phyloP scores from a whole-genome alignment of 2,113 vertebrate species.

The Aythya baeri region DNA sequence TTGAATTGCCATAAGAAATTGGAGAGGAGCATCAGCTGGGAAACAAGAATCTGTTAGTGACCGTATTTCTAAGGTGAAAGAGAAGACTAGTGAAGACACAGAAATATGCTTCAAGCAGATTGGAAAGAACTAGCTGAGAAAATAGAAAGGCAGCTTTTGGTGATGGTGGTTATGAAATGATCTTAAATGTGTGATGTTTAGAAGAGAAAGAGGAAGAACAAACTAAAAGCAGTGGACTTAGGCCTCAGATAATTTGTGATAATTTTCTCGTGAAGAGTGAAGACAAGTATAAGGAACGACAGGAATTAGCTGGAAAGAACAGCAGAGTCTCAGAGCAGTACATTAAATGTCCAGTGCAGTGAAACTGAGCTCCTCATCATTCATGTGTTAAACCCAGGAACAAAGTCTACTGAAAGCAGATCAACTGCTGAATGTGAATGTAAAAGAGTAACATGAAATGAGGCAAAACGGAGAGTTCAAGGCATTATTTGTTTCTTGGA shows the following conservation, averaged over 20 bases:
- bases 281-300: not conserved
- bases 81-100: not conserved
- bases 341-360: not conserved
- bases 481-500: not conserved
- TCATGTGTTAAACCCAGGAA: not conserved
- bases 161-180: accelerated
- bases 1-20: not conserved
- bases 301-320: not conserved
- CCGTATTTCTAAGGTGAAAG: not conserved
- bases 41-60: not conserved
- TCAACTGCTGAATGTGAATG: not conserved
- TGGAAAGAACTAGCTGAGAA: not conserved
- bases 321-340: not conserved
- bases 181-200: not conserved
- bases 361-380: not conserved
- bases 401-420: not conserved
- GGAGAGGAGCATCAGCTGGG: not conserved
- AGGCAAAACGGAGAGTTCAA: not conserved
- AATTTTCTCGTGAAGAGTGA: not conserved
- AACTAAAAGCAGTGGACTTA: not conserved
- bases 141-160: not conserved
- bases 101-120: not conserved
- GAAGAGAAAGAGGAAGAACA: not conserved
- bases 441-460: not conserved
- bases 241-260: not conserved